Percentiles rank a stretch among this genome's conserved stretches.
Conservation (phyloP, 2,797 vertebrate genomes). For the Amphiprion clarkii region DNA sequence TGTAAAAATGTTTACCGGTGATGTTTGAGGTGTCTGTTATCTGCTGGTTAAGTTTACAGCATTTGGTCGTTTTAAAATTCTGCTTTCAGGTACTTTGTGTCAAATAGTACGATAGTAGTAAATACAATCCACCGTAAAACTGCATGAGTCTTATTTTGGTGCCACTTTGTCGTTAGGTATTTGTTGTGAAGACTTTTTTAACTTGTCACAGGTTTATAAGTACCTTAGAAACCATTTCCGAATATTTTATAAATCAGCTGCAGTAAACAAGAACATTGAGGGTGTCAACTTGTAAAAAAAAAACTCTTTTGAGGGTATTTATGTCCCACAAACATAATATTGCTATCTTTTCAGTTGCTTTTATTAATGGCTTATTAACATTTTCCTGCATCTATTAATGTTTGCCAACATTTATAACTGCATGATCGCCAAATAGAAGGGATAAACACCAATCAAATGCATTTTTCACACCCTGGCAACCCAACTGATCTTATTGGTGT, state of each 20-base stretch:
- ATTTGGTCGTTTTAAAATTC: background rate
- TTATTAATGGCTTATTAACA: background rate
- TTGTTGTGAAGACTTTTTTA: background rate
- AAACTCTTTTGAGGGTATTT: no score
- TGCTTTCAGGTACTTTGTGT: conserved; percentile 3
- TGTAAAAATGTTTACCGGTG: conserved; percentile 26
- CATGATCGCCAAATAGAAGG: background rate
- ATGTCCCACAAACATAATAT: no score
- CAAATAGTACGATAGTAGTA: conserved; percentile 1
- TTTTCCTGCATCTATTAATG: background rate
- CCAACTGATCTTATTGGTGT: background rate
- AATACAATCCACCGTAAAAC: background rate
- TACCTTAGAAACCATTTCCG: background rate
- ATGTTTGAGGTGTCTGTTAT: conserved; percentile 1
- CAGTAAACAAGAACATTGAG: background rate
- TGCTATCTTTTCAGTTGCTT: background rate
- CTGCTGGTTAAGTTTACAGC: conserved; percentile 5
- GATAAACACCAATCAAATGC: background rate
- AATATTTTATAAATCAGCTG: background rate
- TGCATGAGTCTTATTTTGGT: background rate
- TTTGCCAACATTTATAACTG: background rate
- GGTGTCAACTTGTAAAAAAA: background rate
- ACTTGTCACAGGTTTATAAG: background rate
- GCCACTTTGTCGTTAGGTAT: background rate
- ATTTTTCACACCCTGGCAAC: conserved; percentile 9